phyloP scores from a whole-genome alignment of 2,113 vertebrate genomes.

The Rissa tridactyla region DNA sequence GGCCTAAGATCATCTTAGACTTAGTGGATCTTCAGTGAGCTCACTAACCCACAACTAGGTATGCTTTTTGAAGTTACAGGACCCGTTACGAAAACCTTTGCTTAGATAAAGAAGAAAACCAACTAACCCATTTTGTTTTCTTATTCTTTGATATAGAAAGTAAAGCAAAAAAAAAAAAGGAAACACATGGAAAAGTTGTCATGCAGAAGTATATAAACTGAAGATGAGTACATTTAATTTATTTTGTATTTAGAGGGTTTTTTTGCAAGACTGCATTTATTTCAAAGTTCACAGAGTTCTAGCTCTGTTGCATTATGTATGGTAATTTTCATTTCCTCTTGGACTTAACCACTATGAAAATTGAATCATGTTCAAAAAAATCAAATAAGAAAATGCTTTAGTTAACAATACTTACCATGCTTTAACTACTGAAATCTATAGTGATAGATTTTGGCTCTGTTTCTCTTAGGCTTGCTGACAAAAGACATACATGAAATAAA shows the following conservation, averaged over 20 bases:
- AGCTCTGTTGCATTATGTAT: neutral
- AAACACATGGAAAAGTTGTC: neutral
- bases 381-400: neutral
- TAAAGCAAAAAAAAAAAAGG: neutral
- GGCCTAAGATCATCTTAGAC: neutral
- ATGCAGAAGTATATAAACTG: neutral
- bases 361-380: neutral
- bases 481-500: neutral
- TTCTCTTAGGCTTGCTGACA: constrained; percentile 5
- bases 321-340: constrained; percentile 4
- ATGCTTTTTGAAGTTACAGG: neutral
- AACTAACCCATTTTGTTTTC: neutral
- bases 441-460: neutral
- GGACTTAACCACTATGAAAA: neutral
- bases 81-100: neutral
- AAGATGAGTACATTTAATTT: neutral
- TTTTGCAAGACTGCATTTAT: neutral
- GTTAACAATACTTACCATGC: neutral
- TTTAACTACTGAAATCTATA: neutral
- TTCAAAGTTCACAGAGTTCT: neutral
- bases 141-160: neutral
- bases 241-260: neutral
- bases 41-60: neutral
- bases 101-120: neutral
- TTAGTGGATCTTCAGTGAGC: neutral